Base-by-base conservation (phyloP, 2,113 vertebrate genomes). In the Oostethus manadensis region DNA sequence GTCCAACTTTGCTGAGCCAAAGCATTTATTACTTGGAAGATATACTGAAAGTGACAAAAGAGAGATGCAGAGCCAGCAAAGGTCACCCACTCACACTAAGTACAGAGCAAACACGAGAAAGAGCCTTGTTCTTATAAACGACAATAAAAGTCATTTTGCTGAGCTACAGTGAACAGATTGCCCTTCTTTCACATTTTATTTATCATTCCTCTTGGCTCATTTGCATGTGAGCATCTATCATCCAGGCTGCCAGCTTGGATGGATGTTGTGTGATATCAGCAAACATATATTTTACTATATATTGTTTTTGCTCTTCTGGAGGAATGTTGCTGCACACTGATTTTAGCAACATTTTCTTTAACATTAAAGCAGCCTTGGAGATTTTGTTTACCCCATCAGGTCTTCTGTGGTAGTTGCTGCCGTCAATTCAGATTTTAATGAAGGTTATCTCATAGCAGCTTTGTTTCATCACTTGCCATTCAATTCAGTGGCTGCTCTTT, bases 171-270 rank as follows among this genome's bases (percentile, higher is more conserved):
- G 57, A 72, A 76, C 66, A 67, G 68, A 83, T 68, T 78, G 61
- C 56, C 50, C 50, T 55, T 46, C 62, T 68, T 44, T 50, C 65
- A 60, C 51, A 35, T 51, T 45, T 10, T 55, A 59, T 46, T 46
- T 61, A 29, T 73, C 71, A 60, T n/a, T 43, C 71, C 70, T 58
- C 18, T 58, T 18, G 5, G 8, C 63, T 60, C 56, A 77, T 83
- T 79, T 81, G 60, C 66, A 78, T 73, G 56, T 14, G 13, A 20
- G 47, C 64, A 75, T 81, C 68, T 47, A 64, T 81, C 71, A 51
- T 35, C 40, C 59, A 46, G 51, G 67, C 55, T 64, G 69, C 57
- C 45, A 2, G 14, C 15, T n/a, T 59, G 65, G 58, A 75, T 56
- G 40, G 66, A 63, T 72, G n/a, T 35, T 46, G 62, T 66, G 43